These are phyloP conservation scores for Psilopogon haemacephalus DNA, from an alignment of 2,113 vertebrate genomes.

Conservation along the genomic window DNA sequence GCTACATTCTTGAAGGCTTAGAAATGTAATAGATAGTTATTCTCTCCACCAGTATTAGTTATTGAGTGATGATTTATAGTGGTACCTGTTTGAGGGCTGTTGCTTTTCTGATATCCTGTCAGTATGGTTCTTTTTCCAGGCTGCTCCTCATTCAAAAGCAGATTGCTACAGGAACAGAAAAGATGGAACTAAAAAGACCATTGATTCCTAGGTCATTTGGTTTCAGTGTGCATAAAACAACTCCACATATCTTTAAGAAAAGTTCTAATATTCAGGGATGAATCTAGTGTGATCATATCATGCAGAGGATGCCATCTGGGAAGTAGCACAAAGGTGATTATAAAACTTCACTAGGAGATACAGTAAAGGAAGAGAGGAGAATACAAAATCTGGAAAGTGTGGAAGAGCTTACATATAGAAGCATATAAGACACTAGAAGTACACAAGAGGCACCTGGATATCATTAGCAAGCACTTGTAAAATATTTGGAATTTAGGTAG, in stretches of 20 bases:
- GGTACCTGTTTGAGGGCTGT: neutral
- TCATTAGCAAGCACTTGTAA: neutral
- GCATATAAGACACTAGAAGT: neutral
- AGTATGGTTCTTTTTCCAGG: neutral
- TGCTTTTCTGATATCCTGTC: neutral
- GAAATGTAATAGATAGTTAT: neutral
- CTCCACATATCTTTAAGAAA: neutral
- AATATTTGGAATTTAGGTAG: neutral
- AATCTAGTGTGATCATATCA: neutral
- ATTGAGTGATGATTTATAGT: neutral
- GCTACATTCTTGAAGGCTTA: neutral
- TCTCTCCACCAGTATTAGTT: neutral
- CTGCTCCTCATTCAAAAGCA: neutral
- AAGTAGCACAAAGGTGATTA: neutral
- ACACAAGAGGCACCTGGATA: neutral
- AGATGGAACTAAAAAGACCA: neutral
- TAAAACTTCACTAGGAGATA: neutral
- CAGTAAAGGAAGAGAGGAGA: neutral
- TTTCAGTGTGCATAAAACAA: neutral
- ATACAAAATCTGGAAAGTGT: neutral
- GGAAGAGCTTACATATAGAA: neutral
- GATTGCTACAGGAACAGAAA: neutral
- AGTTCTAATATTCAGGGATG: neutral
- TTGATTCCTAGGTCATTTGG: neutral
- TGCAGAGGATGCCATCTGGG: neutral